Conservation (phyloP, 2,888 invertebrate genomes). For the Rugalucina vietnamica region DNA sequence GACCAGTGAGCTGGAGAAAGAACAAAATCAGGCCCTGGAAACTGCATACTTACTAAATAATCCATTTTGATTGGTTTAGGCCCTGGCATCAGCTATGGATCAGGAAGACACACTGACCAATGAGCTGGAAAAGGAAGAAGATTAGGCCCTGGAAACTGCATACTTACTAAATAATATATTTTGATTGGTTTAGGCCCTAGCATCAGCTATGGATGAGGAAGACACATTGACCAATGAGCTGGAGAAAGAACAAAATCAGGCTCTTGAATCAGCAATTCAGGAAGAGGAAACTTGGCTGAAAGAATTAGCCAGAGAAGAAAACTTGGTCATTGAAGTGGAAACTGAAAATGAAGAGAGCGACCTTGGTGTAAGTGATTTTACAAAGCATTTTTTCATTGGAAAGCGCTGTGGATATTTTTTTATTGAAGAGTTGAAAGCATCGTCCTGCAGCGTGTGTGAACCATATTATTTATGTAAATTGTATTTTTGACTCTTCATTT, state of each 20-base stretch:
- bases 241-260: constrained; percentile 84
- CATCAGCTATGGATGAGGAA: constrained; percentile 78
- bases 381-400: too few species aligned
- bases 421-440: too few species aligned
- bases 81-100: constrained; percentile 48
- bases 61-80: constrained; percentile 70
- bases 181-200: constrained; percentile 66
- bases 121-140: constrained; percentile 82
- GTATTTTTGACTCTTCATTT: too few species aligned
- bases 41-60: constrained; percentile 75
- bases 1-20: constrained; percentile 78
- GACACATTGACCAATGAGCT: constrained; percentile 76
- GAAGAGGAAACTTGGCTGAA: constrained; percentile 87
- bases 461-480: too few species aligned
- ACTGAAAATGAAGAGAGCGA: constrained; percentile 79
- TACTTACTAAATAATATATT: neutral
- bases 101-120: constrained; percentile 78
- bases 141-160: constrained; percentile 28
- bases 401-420: too few species aligned
- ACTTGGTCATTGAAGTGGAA: constrained; percentile 87
- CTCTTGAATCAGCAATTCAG: constrained; percentile 84
- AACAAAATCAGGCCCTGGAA: constrained; percentile 84
- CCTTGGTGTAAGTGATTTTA: constrained; percentile 80
- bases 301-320: constrained; percentile 86
- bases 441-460: too few species aligned